Evolutionary conservation across 2,797 vertebrate species (phyloP).

Genomic region (Epinephelus malabaricus): DNA sequence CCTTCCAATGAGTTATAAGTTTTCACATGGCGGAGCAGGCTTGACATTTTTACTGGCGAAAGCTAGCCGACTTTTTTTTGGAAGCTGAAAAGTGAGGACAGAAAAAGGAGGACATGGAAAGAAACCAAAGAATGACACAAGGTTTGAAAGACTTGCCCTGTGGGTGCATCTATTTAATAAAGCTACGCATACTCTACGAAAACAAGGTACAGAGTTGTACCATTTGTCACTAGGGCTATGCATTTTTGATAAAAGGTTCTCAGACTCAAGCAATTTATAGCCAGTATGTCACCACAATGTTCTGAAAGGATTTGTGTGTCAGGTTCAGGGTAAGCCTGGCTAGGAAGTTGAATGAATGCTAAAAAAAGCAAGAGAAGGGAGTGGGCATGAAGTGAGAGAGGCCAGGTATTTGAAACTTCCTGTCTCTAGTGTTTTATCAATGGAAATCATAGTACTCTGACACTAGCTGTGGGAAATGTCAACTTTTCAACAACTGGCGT

Average conservation of each 20-base stretch:
- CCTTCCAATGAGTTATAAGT: slow-evolving; percentile 58
- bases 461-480: neutral
- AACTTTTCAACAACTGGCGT: neutral
- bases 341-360: slow-evolving; percentile 23
- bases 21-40: slow-evolving; percentile 50
- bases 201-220: neutral
- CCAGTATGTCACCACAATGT: slow-evolving; percentile 16
- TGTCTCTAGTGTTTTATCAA: slow-evolving; percentile 28
- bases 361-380: neutral
- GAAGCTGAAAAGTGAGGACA: slow-evolving; percentile 25
- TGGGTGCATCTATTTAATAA: slow-evolving; percentile 10
- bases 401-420: slow-evolving; percentile 7
- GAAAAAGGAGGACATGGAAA: neutral
- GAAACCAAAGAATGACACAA: slow-evolving; percentile 24
- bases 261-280: slow-evolving; percentile 3
- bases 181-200: neutral
- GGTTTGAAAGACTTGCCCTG: slow-evolving; percentile 1
- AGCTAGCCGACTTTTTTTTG: slow-evolving; percentile 6
- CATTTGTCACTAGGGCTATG: neutral
- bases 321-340: neutral
- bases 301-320: slow-evolving; percentile 8
- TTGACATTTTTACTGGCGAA: slow-evolving; percentile 50
- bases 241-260: slow-evolving; percentile 2
- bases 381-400: slow-evolving; percentile 12
- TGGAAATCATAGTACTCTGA: neutral